Evolutionary conservation across 1,140 invertebrate species (phyloP).

Genomic region (Procambarus clarkii): DNA sequence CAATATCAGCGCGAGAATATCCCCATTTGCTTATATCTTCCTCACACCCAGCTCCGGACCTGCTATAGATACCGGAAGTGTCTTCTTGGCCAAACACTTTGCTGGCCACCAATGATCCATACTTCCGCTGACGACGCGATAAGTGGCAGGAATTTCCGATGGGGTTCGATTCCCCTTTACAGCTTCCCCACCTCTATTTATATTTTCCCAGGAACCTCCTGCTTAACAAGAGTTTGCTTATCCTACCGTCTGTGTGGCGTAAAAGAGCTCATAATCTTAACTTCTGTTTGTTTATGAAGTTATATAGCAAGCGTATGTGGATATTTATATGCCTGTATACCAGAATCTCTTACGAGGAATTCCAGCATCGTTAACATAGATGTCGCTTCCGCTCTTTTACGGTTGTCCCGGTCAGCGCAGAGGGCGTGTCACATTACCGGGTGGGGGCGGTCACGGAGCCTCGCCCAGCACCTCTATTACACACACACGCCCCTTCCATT

Average conservation of each 20-base stretch:
- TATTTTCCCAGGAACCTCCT: not conserved
- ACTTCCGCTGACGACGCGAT: conserved; percentile 48
- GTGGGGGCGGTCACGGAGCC: conserved; percentile 51
- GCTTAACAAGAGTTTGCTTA: too few relatives aligned
- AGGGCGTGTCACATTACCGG: conserved; percentile 55
- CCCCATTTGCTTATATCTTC: conserved; percentile 20
- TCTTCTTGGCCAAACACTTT: conserved; percentile 28
- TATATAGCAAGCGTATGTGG: not conserved
- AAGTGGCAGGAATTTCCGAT: conserved; percentile 52
- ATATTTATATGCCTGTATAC: not conserved
- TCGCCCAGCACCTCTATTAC: conserved; percentile 35
- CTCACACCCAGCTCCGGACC: not conserved
- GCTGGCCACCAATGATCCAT: conserved; percentile 39
- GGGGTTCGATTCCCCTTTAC: conserved; percentile 27
- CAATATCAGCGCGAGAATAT: not conserved
- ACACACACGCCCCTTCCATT: conserved; percentile 17
- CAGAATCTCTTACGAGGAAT: not conserved
- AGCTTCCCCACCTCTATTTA: not conserved
- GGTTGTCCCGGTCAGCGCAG: conserved; percentile 22
- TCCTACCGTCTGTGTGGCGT: too few relatives aligned
- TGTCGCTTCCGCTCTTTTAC: conserved; percentile 36
- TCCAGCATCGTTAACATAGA: conserved; percentile 45
- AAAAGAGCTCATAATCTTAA: not conserved
- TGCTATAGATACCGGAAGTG: conserved; percentile 24
- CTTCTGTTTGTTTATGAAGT: not conserved